phyloP scores from a whole-genome alignment of 2,888 invertebrate species.

The Megastigmus dorsalis region DNA sequence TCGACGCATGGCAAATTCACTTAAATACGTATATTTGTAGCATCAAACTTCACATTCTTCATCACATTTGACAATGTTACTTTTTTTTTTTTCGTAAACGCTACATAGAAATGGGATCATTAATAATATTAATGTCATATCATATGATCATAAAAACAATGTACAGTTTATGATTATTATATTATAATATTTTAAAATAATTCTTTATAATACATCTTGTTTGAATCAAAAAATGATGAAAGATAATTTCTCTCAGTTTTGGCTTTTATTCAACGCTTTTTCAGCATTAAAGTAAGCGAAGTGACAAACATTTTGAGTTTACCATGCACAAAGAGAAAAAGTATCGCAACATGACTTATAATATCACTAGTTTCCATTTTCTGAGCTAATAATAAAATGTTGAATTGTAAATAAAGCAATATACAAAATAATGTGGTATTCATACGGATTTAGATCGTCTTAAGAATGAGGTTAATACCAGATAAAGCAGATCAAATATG shows the following conservation, averaged over 20 bases:
- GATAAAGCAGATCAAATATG: no score
- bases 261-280: background rate
- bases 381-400: no score
- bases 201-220: conserved; percentile 21
- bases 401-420: no score
- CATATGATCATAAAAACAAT: conserved; percentile 34
- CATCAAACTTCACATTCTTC: conserved; percentile 33
- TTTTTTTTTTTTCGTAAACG: conserved; percentile 21
- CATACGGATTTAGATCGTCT: background rate
- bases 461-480: background rate
- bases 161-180: conserved; percentile 21
- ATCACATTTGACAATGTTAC: conserved; percentile 29
- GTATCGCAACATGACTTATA: background rate
- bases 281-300: background rate
- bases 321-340: background rate
- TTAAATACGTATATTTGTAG: conserved; percentile 48
- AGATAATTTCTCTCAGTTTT: background rate
- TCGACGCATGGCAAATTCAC: conserved; percentile 43
- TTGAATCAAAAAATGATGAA: conserved; percentile 3
- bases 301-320: background rate
- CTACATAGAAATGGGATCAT: conserved; percentile 41
- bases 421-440: background rate
- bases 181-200: conserved; percentile 15
- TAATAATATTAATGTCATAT: conserved; percentile 15
- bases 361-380: no score